These are phyloP conservation scores for Flabesymbios commensalis DNA, from an alignment of 2,888 invertebrate genomes.

Conservation along the genomic window DNA sequence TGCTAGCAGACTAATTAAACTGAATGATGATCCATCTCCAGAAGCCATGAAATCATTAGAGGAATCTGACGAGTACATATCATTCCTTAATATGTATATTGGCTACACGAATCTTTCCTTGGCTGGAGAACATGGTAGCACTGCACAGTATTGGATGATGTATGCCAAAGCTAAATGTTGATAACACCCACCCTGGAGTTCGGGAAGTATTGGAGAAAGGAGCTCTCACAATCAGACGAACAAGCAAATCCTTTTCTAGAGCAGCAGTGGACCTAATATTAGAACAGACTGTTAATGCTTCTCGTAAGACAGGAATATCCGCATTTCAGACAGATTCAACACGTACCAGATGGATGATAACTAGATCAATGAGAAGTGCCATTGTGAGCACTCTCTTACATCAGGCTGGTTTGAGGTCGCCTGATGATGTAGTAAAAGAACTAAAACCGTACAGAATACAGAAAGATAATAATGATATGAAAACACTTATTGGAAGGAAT, in stretches of 20 bases:
- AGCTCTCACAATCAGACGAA: slow-evolving; percentile 21
- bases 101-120: not conserved
- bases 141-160: slow-evolving; percentile 4
- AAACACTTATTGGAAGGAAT: no score
- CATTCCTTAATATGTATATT: not conserved
- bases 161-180: slow-evolving; percentile 19
- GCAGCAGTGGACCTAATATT: slow-evolving; percentile 21
- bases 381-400: slow-evolving; percentile 12
- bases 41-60: not conserved
- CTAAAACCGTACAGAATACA: slow-evolving; percentile 7
- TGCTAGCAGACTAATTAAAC: not conserved
- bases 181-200: slow-evolving; percentile 21
- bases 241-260: slow-evolving; percentile 19
- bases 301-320: slow-evolving; percentile 24
- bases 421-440: slow-evolving; percentile 10
- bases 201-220: slow-evolving; percentile 16
- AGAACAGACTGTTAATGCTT: slow-evolving; percentile 27
- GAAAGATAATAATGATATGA: slow-evolving; percentile 13
- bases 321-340: slow-evolving; percentile 13
- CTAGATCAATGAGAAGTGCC: not conserved
- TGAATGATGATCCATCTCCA: not conserved
- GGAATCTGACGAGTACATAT: not conserved
- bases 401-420: slow-evolving; percentile 13
- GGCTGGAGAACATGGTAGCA: not conserved
- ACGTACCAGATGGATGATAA: slow-evolving; percentile 6